Evolutionary conservation across 2,888 invertebrate genomes (phyloP).

Genomic region (Lycophotia porphyrea): DNA sequence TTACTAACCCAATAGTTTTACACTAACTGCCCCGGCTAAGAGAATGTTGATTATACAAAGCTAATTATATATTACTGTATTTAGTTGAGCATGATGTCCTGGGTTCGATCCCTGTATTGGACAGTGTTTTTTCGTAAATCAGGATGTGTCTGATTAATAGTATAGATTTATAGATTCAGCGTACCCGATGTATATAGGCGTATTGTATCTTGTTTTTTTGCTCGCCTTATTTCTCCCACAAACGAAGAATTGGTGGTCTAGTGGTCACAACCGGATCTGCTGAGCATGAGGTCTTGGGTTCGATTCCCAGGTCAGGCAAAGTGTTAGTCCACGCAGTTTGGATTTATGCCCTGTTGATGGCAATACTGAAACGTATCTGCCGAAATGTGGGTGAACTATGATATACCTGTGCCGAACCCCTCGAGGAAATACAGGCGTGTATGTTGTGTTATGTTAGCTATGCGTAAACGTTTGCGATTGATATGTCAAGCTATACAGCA

Average conservation of each 20-base stretch:
- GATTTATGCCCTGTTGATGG: not conserved
- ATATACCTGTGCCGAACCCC: too few species aligned
- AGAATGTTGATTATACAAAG: not conserved
- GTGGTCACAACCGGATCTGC: not conserved
- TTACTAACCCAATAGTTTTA: conserved; percentile 5
- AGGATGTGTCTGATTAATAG: not conserved
- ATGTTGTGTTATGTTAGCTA: not conserved
- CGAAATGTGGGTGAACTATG: too few species aligned
- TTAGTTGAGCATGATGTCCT: not conserved
- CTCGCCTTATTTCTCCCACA: not conserved
- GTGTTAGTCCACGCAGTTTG: not conserved
- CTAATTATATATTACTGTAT: not conserved
- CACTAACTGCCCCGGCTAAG: not conserved
- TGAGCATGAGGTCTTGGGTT: not conserved
- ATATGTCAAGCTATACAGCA: not conserved
- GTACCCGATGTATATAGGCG: not conserved
- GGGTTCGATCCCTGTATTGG: not conserved
- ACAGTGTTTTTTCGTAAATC: not conserved
- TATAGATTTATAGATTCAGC: not conserved
- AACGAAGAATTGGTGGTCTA: not conserved
- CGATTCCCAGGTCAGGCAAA: not conserved
- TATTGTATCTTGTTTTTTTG: not conserved
- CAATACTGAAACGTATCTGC: not conserved
- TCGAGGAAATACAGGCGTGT: not conserved
- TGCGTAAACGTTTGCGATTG: not conserved